Percentiles rank a stretch among this genome's conserved stretches.
phyloP scores from a whole-genome alignment of 1,140 invertebrate genomes.

The Lepidostoma basale region DNA sequence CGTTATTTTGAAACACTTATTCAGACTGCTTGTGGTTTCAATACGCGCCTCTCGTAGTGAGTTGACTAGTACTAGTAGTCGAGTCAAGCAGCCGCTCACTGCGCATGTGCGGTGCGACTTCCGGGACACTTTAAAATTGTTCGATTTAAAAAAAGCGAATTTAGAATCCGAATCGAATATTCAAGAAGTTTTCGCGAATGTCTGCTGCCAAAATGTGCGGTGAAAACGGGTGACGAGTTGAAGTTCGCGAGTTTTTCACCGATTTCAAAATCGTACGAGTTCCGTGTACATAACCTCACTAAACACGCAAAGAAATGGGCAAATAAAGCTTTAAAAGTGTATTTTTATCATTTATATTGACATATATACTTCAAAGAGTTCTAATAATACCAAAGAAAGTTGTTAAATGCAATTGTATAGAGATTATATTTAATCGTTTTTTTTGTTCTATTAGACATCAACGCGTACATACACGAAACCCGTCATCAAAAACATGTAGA shows the following conservation, averaged over 20 bases:
- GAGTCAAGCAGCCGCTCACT: constrained; percentile 30
- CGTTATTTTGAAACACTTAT: too few relatives aligned
- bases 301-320: too few relatives aligned
- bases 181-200: not conserved
- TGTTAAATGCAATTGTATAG: too few relatives aligned
- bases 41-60: not conserved
- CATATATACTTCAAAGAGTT: too few relatives aligned
- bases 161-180: constrained; percentile 31
- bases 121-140: constrained; percentile 35
- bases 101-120: constrained; percentile 32
- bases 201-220: constrained; percentile 14
- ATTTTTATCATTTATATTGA: too few relatives aligned
- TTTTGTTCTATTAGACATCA: constrained; percentile 27
- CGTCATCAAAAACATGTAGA: not conserved
- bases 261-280: not conserved
- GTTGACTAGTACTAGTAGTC: constrained; percentile 13
- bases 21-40: not conserved
- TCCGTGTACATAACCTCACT: constrained; percentile 23
- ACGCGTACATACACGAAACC: constrained; percentile 17
- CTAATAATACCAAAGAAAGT: too few relatives aligned
- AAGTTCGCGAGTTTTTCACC: not conserved
- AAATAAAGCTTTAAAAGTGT: too few relatives aligned
- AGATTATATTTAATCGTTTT: too few relatives aligned
- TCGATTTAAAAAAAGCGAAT: constrained; percentile 25
- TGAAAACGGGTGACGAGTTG: constrained; percentile 20